Base-by-base conservation (phyloP, 2,797 vertebrate genomes). In the Sparus aurata region DNA sequence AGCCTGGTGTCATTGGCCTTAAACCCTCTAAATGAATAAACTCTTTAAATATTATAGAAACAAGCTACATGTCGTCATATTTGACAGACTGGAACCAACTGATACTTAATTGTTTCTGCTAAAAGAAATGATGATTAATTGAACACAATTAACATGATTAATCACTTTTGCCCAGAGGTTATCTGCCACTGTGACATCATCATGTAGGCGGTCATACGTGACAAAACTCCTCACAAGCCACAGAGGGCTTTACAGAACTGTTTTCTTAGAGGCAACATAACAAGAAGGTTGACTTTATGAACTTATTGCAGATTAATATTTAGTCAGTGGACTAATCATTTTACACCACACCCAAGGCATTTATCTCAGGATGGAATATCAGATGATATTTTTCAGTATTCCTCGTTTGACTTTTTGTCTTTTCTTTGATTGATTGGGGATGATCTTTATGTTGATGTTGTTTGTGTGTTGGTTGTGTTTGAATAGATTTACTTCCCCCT, bases 401-500 rank as follows among this genome's bases (percentile, higher is more conserved):
- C 12, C 46, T 59, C 7, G 38, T 57, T 20, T 41, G 1, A 41
- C 58, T 66, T n/a, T 46, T 45, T 11, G 25, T 12, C 1, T 12
- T 0, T 22, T 43, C 55, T 52, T 22, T 13, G 6, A 11, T 53
- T n/a, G 23, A 41, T 59, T 34, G 1, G 15, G 16, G 3, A 23
- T 43, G 12, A 68, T 12, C 1, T 23, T 11, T 49, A 20, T 3
- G 9, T 38, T 12, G 47, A 34, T 41, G 41, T 45, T 41, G 6
- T 34, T 59, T 57, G 23, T 61, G 49, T 69, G n/a, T 41, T 20
- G 30, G 34, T 16, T 15, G 41, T 13, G 47, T 68, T 59, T 12
- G 17, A 63, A 50, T 54, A 55, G 60, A 53, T 80, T 79, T 54
- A 45, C 53, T 52, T 73, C 60, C 50, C 5, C 46, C 53, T 16